Conservation (phyloP, 2,797 vertebrate genomes). For the Megalops cyprinoides region DNA sequence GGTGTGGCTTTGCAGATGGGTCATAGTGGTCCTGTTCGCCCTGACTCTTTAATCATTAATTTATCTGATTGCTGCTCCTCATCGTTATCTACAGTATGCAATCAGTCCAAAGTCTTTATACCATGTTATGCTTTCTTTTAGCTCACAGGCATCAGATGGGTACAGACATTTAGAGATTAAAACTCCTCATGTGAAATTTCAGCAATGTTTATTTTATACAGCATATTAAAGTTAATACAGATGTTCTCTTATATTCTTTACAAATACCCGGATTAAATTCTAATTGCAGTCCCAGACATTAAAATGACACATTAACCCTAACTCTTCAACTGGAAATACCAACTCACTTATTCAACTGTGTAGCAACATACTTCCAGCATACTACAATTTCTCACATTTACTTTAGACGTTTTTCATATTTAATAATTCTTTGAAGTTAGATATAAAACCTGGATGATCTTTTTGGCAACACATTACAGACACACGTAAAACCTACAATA, state of each 20-base stretch:
- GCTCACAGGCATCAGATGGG: too few relatives aligned
- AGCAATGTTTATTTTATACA: conserved; percentile 2
- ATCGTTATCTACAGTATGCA: too few relatives aligned
- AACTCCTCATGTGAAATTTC: neutral
- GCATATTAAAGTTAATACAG: neutral
- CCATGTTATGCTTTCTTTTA: too few relatives aligned
- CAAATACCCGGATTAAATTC: neutral
- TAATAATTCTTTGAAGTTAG: neutral
- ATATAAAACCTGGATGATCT: neutral
- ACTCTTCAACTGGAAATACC: neutral
- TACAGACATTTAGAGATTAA: neutral
- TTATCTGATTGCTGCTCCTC: too few relatives aligned
- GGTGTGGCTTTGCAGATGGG: too few relatives aligned
- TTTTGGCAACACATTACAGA: neutral
- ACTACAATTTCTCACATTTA: neutral
- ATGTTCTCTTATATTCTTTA: neutral
- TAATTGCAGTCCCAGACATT: conserved; percentile 5
- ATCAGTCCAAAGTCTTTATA: too few relatives aligned
- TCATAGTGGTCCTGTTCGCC: too few relatives aligned
- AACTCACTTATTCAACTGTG: neutral
- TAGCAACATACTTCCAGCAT: neutral
- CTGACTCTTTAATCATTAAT: too few relatives aligned
- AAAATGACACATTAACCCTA: neutral
- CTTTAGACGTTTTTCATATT: neutral
- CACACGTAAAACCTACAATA: neutral